Conservation (phyloP, 2,797 vertebrate species). For the Peromyscus aztecus region DNA sequence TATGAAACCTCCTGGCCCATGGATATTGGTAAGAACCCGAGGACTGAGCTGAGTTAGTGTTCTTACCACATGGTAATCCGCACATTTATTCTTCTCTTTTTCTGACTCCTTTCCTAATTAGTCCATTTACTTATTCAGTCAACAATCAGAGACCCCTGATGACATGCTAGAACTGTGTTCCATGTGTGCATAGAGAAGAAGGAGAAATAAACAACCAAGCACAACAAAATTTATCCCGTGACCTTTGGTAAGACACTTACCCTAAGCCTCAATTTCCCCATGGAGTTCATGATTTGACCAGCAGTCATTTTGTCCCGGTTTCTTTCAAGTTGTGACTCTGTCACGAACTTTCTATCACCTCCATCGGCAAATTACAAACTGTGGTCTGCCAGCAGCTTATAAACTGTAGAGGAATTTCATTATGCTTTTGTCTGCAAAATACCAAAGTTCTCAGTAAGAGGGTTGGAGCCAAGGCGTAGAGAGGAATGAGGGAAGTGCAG, state of each 20-base stretch:
- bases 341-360: background rate
- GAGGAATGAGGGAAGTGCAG: background rate
- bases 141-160: background rate
- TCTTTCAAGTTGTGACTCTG: background rate
- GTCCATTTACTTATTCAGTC: background rate
- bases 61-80: background rate
- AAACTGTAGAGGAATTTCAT: background rate
- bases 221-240: background rate
- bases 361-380: background rate
- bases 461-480: background rate
- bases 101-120: background rate
- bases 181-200: background rate
- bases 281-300: background rate
- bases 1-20: background rate
- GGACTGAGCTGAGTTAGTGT: background rate
- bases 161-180: background rate
- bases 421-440: background rate
- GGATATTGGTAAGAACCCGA: background rate
- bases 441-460: background rate
- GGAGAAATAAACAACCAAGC: background rate
- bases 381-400: background rate
- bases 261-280: background rate
- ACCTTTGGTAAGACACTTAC: background rate
- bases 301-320: background rate
- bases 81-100: background rate